phyloP scores from a whole-genome alignment of 2,113 vertebrate species.

The Ramphastos sulfuratus region DNA sequence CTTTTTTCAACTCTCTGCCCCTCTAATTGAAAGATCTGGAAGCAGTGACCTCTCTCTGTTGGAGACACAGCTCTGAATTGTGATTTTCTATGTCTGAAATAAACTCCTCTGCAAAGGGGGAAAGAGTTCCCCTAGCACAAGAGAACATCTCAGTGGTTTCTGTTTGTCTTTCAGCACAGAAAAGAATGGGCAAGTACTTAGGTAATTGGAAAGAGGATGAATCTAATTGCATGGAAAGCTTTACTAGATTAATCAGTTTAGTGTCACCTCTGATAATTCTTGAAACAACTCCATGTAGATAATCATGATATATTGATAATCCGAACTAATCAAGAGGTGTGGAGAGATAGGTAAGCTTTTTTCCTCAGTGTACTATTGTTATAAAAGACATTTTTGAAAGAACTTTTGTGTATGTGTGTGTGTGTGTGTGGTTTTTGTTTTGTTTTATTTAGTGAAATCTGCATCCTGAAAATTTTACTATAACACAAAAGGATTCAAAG shows the following conservation, averaged over 20 bases:
- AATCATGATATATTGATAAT: constrained; percentile 67
- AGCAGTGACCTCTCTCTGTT: background rate
- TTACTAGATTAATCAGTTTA: constrained; percentile 68
- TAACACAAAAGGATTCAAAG: background rate
- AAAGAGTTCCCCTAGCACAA: background rate
- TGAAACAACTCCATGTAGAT: constrained; percentile 47
- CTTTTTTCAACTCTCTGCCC: background rate
- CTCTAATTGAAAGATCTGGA: constrained; percentile 21
- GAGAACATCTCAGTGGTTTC: background rate
- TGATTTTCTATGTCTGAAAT: background rate
- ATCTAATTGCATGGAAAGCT: constrained; percentile 61
- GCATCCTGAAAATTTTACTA: background rate
- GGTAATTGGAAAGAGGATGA: constrained; percentile 37
- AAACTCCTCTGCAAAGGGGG: background rate
- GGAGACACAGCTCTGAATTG: background rate
- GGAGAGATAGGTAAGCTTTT: constrained; percentile 18
- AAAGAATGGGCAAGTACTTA: background rate
- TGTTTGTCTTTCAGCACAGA: background rate
- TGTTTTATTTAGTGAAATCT: background rate
- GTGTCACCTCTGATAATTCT: constrained; percentile 56
- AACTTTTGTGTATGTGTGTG: background rate
- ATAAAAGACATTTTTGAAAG: background rate
- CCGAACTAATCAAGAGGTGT: constrained; percentile 33
- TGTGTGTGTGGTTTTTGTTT: background rate
- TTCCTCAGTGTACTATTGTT: background rate